phyloP scores from a whole-genome alignment of 30 jellyfish, hydroid and myxozoan species.

The Aurelia aurita complex sp. Pacific region DNA sequence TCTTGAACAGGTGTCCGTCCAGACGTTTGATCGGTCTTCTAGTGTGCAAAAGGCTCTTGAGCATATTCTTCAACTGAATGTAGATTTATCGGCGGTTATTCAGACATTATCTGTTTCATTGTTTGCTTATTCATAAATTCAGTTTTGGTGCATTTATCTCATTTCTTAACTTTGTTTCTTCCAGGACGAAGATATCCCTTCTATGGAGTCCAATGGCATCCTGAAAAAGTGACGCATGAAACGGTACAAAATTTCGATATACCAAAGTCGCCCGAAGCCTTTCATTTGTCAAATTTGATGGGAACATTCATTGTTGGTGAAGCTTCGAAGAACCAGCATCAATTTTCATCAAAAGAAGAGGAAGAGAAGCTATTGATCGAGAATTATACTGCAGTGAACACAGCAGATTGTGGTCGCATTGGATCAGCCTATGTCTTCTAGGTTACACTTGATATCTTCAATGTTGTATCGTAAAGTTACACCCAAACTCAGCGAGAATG shows the following conservation, averaged over 20 bases:
- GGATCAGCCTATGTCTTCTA: slow-evolving; percentile 33
- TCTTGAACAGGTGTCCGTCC: no score
- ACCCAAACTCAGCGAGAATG: no score
- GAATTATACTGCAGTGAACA: slow-evolving; percentile 27
- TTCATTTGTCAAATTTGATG: slow-evolving; percentile 24
- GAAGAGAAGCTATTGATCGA: slow-evolving; percentile 27
- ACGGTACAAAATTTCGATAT: slow-evolving; percentile 47
- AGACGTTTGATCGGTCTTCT: no score
- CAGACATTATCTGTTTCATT: neutral
- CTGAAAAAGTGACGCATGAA: slow-evolving; percentile 77
- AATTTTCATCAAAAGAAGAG: slow-evolving; percentile 12
- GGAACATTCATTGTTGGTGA: slow-evolving; percentile 55
- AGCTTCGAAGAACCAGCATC: slow-evolving; percentile 58
- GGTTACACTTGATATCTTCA: no score
- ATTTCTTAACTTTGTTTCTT: neutral
- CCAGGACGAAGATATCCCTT: slow-evolving; percentile 73
- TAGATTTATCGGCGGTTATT: no score
- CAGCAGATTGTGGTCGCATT: slow-evolving; percentile 52
- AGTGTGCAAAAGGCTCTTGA: no score
- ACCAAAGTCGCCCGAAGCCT: slow-evolving; percentile 62
- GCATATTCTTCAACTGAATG: no score
- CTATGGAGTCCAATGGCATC: slow-evolving; percentile 95
- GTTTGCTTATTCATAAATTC: neutral
- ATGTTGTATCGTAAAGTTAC: no score
- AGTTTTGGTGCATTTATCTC: neutral